These are phyloP conservation scores for Thrips palmi DNA, from an alignment of 1,140 invertebrate species.

Conservation along the genomic window DNA sequence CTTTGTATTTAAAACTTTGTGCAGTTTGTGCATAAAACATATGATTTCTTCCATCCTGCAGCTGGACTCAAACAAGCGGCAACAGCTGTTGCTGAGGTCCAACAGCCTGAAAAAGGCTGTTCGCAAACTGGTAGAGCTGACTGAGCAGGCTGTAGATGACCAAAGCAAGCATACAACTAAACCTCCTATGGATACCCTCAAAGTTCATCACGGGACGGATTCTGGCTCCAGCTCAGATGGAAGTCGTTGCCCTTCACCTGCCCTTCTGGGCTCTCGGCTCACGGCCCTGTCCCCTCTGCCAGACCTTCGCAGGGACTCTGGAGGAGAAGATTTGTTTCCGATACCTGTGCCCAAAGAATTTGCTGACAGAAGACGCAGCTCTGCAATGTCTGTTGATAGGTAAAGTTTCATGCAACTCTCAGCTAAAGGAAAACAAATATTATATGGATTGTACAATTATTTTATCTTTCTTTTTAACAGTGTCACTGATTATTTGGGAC, in stretches of 20 bases:
- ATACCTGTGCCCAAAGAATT: conserved; percentile 23
- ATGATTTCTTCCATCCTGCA: background rate
- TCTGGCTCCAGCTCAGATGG: conserved; percentile 37
- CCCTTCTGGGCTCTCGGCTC: conserved; percentile 24
- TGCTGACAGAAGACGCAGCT: conserved; percentile 18
- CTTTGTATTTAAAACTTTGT: no score
- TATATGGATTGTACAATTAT: no score
- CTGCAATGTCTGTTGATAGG: no score
- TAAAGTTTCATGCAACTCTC: no score
- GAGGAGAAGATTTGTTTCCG: conserved; percentile 27
- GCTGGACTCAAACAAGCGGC: no score
- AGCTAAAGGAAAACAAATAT: no score
- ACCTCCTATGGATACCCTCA: conserved; percentile 20
- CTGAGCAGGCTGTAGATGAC: conserved; percentile 43
- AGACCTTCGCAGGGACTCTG: conserved; percentile 42
- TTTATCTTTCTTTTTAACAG: no score
- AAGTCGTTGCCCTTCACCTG: conserved; percentile 27
- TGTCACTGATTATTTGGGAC: no score
- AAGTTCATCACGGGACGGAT: conserved; percentile 26
- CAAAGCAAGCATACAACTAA: conserved; percentile 21
- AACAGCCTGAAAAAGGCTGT: conserved; percentile 80
- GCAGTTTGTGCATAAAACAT: background rate
- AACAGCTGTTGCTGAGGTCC: conserved; percentile 28
- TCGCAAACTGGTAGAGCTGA: conserved; percentile 62
- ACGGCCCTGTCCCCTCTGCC: conserved; percentile 45